These are phyloP conservation scores for Eurypyga helias DNA, from an alignment of 2,113 vertebrate species.

Conservation along the genomic window DNA sequence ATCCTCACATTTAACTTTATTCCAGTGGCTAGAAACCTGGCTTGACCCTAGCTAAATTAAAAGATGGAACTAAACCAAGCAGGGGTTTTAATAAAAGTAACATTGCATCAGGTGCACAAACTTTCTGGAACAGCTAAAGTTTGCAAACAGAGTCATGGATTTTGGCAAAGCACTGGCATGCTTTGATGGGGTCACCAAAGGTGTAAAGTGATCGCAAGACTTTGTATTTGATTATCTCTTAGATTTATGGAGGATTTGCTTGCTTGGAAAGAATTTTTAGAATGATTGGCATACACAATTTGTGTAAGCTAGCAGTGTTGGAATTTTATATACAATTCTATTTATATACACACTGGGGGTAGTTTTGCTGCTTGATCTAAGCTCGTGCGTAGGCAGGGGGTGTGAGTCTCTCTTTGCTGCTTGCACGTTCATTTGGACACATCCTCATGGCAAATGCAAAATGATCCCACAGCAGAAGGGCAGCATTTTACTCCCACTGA, in stretches of 20 bases:
- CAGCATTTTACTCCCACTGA: neutral
- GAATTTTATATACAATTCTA: conserved; percentile 30
- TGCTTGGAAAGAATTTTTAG: conserved; percentile 69
- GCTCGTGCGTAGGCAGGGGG: neutral
- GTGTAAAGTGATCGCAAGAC: conserved; percentile 15
- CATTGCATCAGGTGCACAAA: conserved; percentile 9
- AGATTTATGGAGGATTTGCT: conserved; percentile 53
- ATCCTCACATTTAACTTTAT: neutral
- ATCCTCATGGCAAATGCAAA: neutral
- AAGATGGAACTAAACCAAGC: neutral
- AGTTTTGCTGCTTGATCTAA: neutral
- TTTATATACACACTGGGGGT: conserved; percentile 2
- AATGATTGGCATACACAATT: conserved; percentile 55
- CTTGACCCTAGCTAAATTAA: conserved; percentile 5
- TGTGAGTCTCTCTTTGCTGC: neutral
- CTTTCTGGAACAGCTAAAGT: conserved; percentile 14
- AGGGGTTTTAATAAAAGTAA: neutral
- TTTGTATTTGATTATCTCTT: conserved; percentile 39
- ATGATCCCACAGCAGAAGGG: neutral
- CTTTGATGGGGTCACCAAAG: conserved; percentile 31
- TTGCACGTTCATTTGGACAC: neutral
- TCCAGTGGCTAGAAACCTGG: neutral
- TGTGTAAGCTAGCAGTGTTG: neutral
- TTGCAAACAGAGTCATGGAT: conserved; percentile 8
- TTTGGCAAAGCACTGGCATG: conserved; percentile 22